Evolutionary conservation across 1,140 invertebrate species (phyloP), one percentile per base, ranked within the genome.

Genomic region (Phenacoccus solenopsis): DNA sequence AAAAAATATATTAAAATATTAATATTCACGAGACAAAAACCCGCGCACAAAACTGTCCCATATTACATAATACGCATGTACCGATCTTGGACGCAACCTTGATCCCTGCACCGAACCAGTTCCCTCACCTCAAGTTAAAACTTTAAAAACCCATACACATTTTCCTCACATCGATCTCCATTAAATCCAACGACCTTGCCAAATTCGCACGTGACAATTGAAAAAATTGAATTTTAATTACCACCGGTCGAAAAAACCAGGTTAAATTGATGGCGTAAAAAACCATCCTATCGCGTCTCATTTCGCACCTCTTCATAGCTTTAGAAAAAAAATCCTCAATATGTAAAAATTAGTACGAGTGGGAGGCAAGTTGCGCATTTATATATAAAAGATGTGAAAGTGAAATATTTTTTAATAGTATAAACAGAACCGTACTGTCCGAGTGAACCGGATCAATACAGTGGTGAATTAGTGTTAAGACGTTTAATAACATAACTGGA

Each of bases 381-480:
- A 64, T 64, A 64, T 64, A 64, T 64, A 64, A 27, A 49, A 64
- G 59, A 64, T 64, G 59, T 64, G 59, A 64, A 64, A 64, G 59
- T 64, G 59, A 64, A 64, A 64, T 64, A 64, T 64, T 64, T 64
- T 64, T 64, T 64, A 64, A 64, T 64, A 64, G 59, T 64, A 27
- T 64, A 64, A 64, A 25, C 59, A 64, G 22, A 64, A 27, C 59
- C 20, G 25, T 24, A 64, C 59, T 64, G 25, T 64, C 25, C 59
- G 59, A 64, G 59, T 64, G 59, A 64, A 64, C 59, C 59, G 59
- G 59, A 64, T 64, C 59, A 64, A 64, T 64, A 64, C 25, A 25
- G 59, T 64, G 59, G 59, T 64, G 59, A 27, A 64, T 64, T 24
- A 27, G 59, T 64, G 59, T 64, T 64, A 27, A 64, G 59, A 64